phyloP scores from a whole-genome alignment of 1,140 invertebrate genomes.

The Archivesica marissinica region DNA sequence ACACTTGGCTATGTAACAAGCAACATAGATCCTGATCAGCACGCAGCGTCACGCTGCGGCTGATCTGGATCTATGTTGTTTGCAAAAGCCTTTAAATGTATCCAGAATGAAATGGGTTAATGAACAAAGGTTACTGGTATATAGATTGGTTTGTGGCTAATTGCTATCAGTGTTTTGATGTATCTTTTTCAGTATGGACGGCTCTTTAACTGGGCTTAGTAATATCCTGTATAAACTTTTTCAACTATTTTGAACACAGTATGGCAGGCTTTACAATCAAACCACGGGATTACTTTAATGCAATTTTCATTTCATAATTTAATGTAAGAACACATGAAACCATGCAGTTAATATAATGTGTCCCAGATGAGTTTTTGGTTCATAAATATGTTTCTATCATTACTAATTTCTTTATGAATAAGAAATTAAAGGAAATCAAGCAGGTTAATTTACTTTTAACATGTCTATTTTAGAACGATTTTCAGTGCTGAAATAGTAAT shows the following conservation, averaged over 20 bases:
- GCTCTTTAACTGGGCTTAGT: not conserved
- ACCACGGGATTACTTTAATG: slow-evolving; percentile 17
- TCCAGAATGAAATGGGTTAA: too few species aligned
- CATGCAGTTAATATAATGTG: not conserved
- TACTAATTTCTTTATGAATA: not conserved
- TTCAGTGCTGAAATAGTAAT: not conserved
- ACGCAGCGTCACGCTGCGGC: too few species aligned
- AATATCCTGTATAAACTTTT: not conserved
- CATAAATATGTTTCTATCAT: slow-evolving; percentile 25
- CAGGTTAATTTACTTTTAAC: not conserved
- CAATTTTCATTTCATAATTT: not conserved
- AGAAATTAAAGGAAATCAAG: not conserved
- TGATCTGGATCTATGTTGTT: too few species aligned
- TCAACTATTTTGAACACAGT: not conserved
- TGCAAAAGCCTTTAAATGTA: too few species aligned
- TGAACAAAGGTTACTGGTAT: not conserved
- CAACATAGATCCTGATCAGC: too few species aligned
- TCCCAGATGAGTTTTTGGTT: slow-evolving; percentile 2
- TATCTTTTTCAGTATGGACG: not conserved
- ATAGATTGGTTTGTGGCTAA: not conserved
- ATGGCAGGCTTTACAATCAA: not conserved
- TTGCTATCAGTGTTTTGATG: not conserved
- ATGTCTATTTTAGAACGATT: not conserved
- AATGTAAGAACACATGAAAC: not conserved
- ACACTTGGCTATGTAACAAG: too few species aligned